Conservation (phyloP, 2,797 vertebrate species). For the Esox masquinongy region DNA sequence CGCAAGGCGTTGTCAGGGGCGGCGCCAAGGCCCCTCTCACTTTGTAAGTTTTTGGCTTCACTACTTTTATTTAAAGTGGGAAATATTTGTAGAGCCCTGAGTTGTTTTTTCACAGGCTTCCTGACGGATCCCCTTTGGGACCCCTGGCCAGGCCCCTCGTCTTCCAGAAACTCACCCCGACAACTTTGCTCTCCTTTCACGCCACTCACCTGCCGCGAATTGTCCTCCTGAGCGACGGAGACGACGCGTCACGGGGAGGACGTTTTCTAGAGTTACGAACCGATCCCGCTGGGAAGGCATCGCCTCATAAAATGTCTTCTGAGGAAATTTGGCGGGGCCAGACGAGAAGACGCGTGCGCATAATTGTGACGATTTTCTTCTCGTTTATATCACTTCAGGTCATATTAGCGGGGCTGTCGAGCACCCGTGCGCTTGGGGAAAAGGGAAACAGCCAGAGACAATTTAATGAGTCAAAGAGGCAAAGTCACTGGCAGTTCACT, state of each 20-base stretch:
- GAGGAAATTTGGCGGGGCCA: conserved; percentile 42
- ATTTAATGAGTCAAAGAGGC: conserved; percentile 39
- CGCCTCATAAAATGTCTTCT: conserved; percentile 49
- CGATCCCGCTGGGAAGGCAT: conserved; percentile 47
- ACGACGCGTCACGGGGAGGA: conserved; percentile 39
- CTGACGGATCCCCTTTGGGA: conserved; percentile 44
- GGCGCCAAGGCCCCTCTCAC: conserved; percentile 18
- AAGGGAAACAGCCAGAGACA: conserved; percentile 17
- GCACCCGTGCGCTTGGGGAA: conserved; percentile 24
- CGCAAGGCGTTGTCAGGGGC: conserved; percentile 45
- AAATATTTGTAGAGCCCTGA: conserved; percentile 45
- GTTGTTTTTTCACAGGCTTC: conserved; percentile 28
- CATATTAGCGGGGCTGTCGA: conserved; percentile 56
- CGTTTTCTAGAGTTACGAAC: conserved; percentile 37
- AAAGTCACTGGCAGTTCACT: conserved; percentile 7
- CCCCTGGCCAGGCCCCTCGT: conserved; percentile 19
- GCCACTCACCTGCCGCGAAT: conserved; percentile 54
- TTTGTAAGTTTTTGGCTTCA: conserved; percentile 48
- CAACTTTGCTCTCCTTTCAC: conserved; percentile 48
- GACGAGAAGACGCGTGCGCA: conserved; percentile 53
- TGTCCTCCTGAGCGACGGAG: conserved; percentile 63
- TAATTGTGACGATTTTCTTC: conserved; percentile 41
- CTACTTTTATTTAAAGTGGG: conserved; percentile 49
- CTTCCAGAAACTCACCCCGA: conserved; percentile 34
- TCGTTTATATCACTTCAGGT: conserved; percentile 46